Evolutionary conservation across 2,113 vertebrate genomes (phyloP), one percentile per base, ranked within the genome.

Genomic region (Saimiri boliviensis): DNA sequence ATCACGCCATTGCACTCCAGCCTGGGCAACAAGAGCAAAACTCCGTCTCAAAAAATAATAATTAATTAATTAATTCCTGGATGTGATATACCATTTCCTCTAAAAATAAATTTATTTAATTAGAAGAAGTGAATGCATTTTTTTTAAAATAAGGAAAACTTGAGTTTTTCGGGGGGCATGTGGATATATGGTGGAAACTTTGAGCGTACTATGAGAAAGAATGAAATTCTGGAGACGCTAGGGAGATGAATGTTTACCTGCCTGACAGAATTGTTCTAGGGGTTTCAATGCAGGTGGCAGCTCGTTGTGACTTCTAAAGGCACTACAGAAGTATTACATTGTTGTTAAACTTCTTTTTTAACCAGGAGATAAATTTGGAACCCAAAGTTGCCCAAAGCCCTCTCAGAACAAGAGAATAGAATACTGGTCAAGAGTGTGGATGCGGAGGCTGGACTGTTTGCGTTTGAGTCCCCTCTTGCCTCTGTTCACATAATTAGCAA

Each of bases 51-150:
- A 52, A 17, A 52, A 52, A 52, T 52, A 52, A 52, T 49, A 49
- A 49, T 49, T 14, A 49, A 14, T 49, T 8, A 45, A 45, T 45
- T 6, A 52, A 52, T 91, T 91, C 25, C 37, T 89, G 23, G 20
- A 35, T 91, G 17, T 92, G 37, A 77, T 91, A 9, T 14, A 74
- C 52, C 17, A 0, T 83, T 96, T 96, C 21, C 30, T 80, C 77
- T 81, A 84, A 91, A 95, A 63, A 56, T 47, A 73, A 58, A 12
- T 71, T 86, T 19, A 40, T 79, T 70, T 63, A 80, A 56, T 42
- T 56, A 49, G 63, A 91, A 87, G 54, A 30, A 73, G 9, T 58
- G 58, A 88, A 40, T 79, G 84, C n/a, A n/a, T 63, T 63, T 63
- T 47, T 79, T 77, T 45, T 6, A 56, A 70, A 70, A 40, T 66